phyloP scores from a whole-genome alignment of 2,797 vertebrate species.

The Tragopan temminckii region DNA sequence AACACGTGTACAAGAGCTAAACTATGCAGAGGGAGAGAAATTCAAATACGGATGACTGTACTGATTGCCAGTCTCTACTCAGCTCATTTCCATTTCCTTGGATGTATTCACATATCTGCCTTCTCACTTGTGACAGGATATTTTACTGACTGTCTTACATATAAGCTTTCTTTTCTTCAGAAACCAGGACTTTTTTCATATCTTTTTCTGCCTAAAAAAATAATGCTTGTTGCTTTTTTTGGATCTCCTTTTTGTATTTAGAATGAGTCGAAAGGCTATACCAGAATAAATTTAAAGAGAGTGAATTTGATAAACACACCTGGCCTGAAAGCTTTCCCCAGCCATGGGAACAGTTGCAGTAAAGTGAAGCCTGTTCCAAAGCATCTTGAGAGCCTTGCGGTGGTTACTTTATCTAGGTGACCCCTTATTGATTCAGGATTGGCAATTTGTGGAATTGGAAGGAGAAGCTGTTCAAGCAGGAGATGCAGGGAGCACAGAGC shows the following conservation, averaged over 20 bases:
- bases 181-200: slow-evolving; percentile 29
- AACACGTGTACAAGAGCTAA: not conserved
- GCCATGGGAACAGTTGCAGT: not conserved
- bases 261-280: not conserved
- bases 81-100: slow-evolving; percentile 5
- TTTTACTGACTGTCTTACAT: slow-evolving; percentile 42
- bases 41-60: not conserved
- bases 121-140: slow-evolving; percentile 17
- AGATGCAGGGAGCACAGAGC: not conserved
- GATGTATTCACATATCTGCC: not conserved
- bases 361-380: not conserved
- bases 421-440: not conserved
- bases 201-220: not conserved
- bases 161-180: slow-evolving; percentile 18
- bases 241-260: slow-evolving; percentile 5
- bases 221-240: slow-evolving; percentile 41
- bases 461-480: fast-evolving
- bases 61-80: not conserved
- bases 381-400: not conserved
- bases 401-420: not conserved
- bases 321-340: not conserved
- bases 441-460: not conserved
- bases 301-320: slow-evolving; percentile 45
- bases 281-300: slow-evolving; percentile 52
- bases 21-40: not conserved